These are phyloP conservation scores for Drosophila parvula DNA, from an alignment of 1,140 invertebrate species.

Conservation along the genomic window DNA sequence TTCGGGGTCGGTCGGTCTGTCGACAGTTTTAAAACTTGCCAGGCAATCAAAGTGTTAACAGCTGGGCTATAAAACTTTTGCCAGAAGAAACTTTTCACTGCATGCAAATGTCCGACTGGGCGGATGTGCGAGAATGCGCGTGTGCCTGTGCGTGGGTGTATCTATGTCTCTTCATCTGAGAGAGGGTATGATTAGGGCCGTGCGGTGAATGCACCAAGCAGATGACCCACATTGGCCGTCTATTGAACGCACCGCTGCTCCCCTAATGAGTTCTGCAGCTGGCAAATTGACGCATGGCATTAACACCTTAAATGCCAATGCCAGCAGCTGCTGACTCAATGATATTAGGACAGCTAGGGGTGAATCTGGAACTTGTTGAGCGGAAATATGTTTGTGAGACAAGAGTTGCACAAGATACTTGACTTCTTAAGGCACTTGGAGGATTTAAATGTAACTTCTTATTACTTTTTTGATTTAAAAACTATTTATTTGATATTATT, in stretches of 20 bases:
- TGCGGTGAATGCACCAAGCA: conserved; percentile 5
- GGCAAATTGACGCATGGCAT: conserved; percentile 53
- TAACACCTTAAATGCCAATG: conserved; percentile 63
- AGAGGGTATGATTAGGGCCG: conserved; percentile 1
- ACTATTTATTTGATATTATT: background rate
- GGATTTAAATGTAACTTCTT: background rate
- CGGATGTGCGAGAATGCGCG: background rate
- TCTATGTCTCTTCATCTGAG: background rate
- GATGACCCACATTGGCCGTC: conserved; percentile 33
- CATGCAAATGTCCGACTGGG: conserved; percentile 33
- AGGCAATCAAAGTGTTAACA: conserved; percentile 79
- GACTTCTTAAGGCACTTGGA: background rate
- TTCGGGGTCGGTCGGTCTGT: conserved; percentile 28
- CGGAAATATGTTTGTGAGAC: background rate
- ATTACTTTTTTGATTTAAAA: background rate
- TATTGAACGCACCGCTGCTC: conserved; percentile 14
- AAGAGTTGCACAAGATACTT: background rate
- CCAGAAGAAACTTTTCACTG: conserved; percentile 64
- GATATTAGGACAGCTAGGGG: conserved; percentile 12
- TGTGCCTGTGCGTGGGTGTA: background rate
- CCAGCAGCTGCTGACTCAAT: conserved; percentile 38
- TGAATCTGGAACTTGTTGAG: conserved; percentile 45
- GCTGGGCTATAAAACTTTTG: conserved; percentile 69
- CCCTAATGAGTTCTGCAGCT: conserved; percentile 46
- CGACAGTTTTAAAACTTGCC: conserved; percentile 64